Evolutionary conservation across 2,888 invertebrate genomes (phyloP).

Genomic region (Hybos culiciformis): DNA sequence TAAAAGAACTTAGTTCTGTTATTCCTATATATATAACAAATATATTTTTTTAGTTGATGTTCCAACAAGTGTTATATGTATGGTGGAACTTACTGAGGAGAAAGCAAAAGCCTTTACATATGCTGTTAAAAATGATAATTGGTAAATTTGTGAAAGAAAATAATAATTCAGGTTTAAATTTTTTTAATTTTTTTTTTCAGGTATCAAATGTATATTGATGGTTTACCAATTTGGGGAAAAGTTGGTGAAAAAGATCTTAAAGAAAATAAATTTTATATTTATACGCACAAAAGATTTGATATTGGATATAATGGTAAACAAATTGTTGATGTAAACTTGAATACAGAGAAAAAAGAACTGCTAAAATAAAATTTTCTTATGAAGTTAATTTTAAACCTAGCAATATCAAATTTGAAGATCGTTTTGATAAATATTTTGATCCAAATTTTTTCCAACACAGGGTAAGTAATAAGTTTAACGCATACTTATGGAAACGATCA

Average conservation of each 20-base stretch:
- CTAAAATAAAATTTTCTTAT: slow-evolving; percentile 83
- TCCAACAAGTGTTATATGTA: slow-evolving; percentile 59
- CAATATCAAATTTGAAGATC: slow-evolving; percentile 73
- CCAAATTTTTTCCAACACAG: slow-evolving; percentile 98
- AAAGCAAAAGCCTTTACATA: slow-evolving; percentile 87
- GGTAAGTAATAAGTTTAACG: too few relatives aligned
- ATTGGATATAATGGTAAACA: slow-evolving; percentile 91
- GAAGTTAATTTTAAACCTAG: slow-evolving; percentile 94
- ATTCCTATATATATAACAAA: too few relatives aligned
- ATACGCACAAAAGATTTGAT: slow-evolving; percentile 97
- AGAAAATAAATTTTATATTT: slow-evolving; percentile 70
- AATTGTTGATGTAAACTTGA: slow-evolving; percentile 96
- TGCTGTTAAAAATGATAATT: slow-evolving; percentile 98
- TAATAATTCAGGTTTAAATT: too few relatives aligned
- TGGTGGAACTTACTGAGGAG: slow-evolving; percentile 67
- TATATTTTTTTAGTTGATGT: slow-evolving; percentile 43
- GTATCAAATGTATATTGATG: slow-evolving; percentile 99
- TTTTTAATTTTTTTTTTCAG: too few relatives aligned
- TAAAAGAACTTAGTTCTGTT: too few relatives aligned
- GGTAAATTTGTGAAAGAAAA: too few relatives aligned
- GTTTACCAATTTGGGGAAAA: slow-evolving; percentile 96
- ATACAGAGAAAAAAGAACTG: slow-evolving; percentile 80
- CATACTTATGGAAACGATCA: too few relatives aligned
- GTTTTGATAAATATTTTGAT: slow-evolving; percentile 98
- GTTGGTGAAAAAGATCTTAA: slow-evolving; percentile 88